These are phyloP conservation scores for Mormyrus iriodes DNA, from an alignment of 2,113 vertebrate genomes.

Conservation along the genomic window DNA sequence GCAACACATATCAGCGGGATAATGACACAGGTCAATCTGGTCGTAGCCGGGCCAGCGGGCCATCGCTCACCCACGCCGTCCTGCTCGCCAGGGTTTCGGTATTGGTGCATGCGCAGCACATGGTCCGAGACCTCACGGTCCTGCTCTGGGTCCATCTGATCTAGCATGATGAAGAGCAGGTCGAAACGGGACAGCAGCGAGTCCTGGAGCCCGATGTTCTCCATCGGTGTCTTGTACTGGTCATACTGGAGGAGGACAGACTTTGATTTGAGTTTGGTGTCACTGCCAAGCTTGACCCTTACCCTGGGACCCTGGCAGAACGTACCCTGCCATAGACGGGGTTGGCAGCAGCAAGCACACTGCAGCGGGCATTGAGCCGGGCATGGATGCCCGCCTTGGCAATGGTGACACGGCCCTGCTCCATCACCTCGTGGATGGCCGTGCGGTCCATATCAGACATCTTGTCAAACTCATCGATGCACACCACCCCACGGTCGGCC, in stretches of 20 bases:
- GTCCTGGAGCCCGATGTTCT: slow-evolving; percentile 97
- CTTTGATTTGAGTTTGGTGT: neutral
- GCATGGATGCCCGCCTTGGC: slow-evolving; percentile 96
- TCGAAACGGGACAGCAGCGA: slow-evolving; percentile 92
- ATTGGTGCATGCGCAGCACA: slow-evolving; percentile 90
- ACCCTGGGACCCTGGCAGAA: neutral
- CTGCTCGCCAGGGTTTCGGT: slow-evolving; percentile 82
- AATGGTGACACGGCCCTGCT: slow-evolving; percentile 93
- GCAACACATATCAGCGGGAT: neutral
- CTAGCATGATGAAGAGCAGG: slow-evolving; percentile 92
- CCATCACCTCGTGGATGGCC: slow-evolving; percentile 98
- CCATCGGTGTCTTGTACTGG: slow-evolving; percentile 98
- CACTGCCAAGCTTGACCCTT: neutral
- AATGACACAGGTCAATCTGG: neutral
- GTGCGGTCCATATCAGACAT: slow-evolving; percentile 98
- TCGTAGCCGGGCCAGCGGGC: neutral
- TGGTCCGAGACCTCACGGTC: slow-evolving; percentile 93
- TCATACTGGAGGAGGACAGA: slow-evolving; percentile 68
- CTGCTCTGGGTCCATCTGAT: slow-evolving; percentile 91
- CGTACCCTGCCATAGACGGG: slow-evolving; percentile 90
- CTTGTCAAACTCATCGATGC: slow-evolving; percentile 97
- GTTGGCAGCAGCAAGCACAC: slow-evolving; percentile 89
- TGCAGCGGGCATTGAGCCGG: slow-evolving; percentile 90
- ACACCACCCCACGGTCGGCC: slow-evolving; percentile 89
- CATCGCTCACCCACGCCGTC: slow-evolving; percentile 78